Evolutionary conservation across 2,113 vertebrate genomes (phyloP), one percentile per base, ranked within the genome.

Genomic region (Perca schrenkii): DNA sequence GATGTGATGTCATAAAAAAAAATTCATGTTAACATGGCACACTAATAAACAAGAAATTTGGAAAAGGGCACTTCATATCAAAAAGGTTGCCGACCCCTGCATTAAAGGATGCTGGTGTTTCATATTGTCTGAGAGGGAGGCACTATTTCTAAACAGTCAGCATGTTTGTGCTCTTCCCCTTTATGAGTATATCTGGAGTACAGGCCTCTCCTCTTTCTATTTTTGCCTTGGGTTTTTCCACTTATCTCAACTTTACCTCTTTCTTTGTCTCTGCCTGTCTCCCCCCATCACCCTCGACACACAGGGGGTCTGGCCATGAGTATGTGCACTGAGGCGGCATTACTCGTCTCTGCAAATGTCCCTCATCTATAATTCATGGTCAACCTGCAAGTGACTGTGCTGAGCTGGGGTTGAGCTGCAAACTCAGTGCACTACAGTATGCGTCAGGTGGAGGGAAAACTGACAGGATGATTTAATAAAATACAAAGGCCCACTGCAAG

Each of bases 321-420:
- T 78, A 65, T 4, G 36, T 91, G 85, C 88, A 84, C 74, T 77
- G 79, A 91, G 74, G 86, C 85, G 89, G 77, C 76, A 83, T 89
- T 78, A 81, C 72, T 88, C 89, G 84, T 87, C 86, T 77, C 80
- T 87, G 88, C 77, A 85, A 92, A 91, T 88, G 88, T 88, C 85
- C 74, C 84, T 93, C 82, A 94, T 95, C 89, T 92, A 95, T 95
- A 94, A 95, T 95, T 95, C 89, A 95, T 93, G 47, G 25, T 82
- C 40, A 43, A 43, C 8, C 10, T 43, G 87, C 82, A 83, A 86
- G 88, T 77, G 79, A 85, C 87, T 90, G 86, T 88, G 89, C 85
- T 87, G 91, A 89, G 85, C 89, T 85, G 65, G 62, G 86, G 68
- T 64, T 68, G 79, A 82, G 72, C 87, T 80, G 85, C 70, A 92